Percentiles rank a stretch among this genome's conserved stretches.
Evolutionary conservation across 2,797 vertebrate genomes (phyloP).

Genomic region (Tokudaia tokunoshimensis): DNA sequence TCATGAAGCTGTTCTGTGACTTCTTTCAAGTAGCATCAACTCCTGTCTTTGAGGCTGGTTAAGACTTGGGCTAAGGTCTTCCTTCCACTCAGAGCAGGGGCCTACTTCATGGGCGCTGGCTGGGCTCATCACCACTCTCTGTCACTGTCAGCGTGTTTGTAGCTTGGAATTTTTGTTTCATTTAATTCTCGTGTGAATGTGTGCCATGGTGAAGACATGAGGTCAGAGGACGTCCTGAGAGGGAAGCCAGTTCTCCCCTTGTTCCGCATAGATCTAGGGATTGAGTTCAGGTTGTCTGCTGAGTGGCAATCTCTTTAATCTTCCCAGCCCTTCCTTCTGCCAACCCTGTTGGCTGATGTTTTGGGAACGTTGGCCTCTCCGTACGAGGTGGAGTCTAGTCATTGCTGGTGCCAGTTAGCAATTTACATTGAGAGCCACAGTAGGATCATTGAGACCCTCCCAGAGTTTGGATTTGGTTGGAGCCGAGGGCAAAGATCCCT

Average conservation of each 20-base stretch:
- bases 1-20: rapidly evolving
- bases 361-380: not conserved
- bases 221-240: not conserved
- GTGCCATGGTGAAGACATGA: not conserved
- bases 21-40: rapidly evolving
- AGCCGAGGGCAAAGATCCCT: not conserved
- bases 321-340: not conserved
- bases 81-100: rapidly evolving
- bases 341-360: not conserved
- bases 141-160: rapidly evolving
- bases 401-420: not conserved
- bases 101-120: rapidly evolving
- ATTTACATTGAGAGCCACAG: not conserved
- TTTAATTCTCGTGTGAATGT: not conserved
- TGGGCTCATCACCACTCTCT: rapidly evolving
- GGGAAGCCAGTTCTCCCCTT: not conserved
- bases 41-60: not conserved
- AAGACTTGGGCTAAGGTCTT: not conserved
- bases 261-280: no score
- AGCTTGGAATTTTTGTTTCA: not conserved
- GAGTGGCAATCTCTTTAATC: no score
- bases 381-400: not conserved
- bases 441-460: not conserved
- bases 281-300: not conserved
- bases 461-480: not conserved